These are phyloP conservation scores for Planococcus citri DNA, from an alignment of 1,140 invertebrate genomes.

Conservation along the genomic window DNA sequence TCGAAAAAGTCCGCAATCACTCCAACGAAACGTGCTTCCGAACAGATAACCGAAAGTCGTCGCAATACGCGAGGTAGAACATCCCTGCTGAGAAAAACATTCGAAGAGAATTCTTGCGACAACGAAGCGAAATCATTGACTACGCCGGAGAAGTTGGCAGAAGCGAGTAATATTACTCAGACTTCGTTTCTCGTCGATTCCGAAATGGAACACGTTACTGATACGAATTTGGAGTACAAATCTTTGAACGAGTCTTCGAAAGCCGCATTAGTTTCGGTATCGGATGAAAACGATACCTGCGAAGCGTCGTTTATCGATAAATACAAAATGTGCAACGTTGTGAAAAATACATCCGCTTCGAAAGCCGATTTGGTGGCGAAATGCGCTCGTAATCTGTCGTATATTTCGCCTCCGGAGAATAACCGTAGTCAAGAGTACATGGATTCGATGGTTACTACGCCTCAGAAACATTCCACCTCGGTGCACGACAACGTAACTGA, in stretches of 20 bases:
- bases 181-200: too few relatives aligned
- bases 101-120: neutral
- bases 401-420: constrained; percentile 8
- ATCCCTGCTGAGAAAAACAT: neutral
- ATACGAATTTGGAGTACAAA: too few relatives aligned
- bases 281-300: neutral
- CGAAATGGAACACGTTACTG: too few relatives aligned
- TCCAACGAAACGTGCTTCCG: neutral
- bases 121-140: neutral
- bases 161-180: neutral
- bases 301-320: neutral
- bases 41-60: neutral
- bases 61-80: neutral
- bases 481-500: neutral
- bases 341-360: neutral
- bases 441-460: neutral
- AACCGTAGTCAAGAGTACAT: constrained; percentile 11
- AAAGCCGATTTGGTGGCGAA: neutral
- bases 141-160: neutral
- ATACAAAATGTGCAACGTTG: neutral
- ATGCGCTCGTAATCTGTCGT: neutral
- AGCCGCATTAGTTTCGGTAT: neutral
- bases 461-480: neutral
- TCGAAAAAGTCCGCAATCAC: neutral
- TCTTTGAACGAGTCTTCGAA: too few relatives aligned